phyloP scores from a whole-genome alignment of 2,113 vertebrate species.

The Nycticryphes semicollaris region DNA sequence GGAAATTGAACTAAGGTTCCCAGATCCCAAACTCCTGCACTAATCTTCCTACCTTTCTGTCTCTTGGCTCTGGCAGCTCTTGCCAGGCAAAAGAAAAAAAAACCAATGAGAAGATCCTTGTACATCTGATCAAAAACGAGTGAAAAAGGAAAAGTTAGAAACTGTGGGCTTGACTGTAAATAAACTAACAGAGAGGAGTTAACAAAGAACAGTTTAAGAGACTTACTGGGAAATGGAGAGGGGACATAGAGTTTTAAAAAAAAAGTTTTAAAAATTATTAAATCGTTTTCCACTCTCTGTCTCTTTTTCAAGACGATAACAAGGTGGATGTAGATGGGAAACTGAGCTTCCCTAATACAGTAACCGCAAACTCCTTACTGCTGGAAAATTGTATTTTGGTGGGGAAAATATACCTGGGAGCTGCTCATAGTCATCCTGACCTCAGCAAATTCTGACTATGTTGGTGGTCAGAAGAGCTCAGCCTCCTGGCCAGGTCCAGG shows the following conservation, averaged over 20 bases:
- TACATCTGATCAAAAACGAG: background rate
- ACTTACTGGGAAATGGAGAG: background rate
- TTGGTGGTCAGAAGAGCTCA: background rate
- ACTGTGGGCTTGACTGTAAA: background rate
- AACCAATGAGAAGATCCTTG: background rate
- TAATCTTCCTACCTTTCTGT: background rate
- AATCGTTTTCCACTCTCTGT: background rate
- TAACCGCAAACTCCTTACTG: background rate
- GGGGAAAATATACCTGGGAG: background rate
- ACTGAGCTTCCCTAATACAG: background rate
- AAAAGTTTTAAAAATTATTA: background rate
- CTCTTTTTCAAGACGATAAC: background rate
- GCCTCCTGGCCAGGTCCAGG: background rate
- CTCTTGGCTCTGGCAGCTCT: background rate
- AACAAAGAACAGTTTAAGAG: background rate
- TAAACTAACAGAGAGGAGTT: background rate
- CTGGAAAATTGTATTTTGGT: background rate
- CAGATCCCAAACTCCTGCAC: background rate
- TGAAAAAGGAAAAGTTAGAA: background rate
- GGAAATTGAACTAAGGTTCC: background rate
- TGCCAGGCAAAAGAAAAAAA: background rate
- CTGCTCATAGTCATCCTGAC: background rate
- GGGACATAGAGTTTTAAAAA: background rate
- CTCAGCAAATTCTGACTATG: accelerated
- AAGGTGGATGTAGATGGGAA: background rate